These are phyloP conservation scores for Macropis europaea DNA, from an alignment of 2,888 invertebrate genomes.

Conservation along the genomic window DNA sequence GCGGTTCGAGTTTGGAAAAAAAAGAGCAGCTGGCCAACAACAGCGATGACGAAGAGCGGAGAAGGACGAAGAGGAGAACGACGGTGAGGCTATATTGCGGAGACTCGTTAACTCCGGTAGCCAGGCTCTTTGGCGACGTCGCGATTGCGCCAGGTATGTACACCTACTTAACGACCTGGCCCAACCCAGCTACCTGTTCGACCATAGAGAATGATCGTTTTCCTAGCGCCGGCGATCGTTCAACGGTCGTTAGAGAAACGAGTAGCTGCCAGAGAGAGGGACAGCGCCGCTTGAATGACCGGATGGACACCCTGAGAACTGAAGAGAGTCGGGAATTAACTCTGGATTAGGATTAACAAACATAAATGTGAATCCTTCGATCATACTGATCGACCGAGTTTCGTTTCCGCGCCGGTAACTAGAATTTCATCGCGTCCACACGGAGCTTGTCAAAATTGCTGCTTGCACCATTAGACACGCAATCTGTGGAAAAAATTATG, in stretches of 20 bases:
- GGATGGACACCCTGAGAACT: constrained; percentile 7
- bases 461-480: too few relatives aligned
- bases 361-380: not conserved
- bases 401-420: not conserved
- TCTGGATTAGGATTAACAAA: not conserved
- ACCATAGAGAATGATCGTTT: constrained; percentile 68
- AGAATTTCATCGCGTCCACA: not conserved
- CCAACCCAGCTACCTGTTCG: constrained; percentile 66
- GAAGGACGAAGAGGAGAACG: constrained; percentile 12
- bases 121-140: constrained; percentile 63
- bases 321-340: constrained; percentile 8
- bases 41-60: constrained; percentile 23
- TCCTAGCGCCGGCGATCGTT: constrained; percentile 63
- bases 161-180: constrained; percentile 66
- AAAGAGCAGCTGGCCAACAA: constrained; percentile 8
- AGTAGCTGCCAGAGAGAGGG: constrained; percentile 36
- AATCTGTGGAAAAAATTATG: too few relatives aligned
- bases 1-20: constrained; percentile 3
- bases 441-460: too few relatives aligned
- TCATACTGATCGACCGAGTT: not conserved
- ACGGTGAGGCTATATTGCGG: constrained; percentile 18
- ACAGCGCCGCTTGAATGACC: constrained; percentile 19
- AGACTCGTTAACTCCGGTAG: constrained; percentile 66
- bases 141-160: constrained; percentile 64
- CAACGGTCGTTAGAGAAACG: constrained; percentile 53